These are phyloP conservation scores for Drosophila repleta DNA, from an alignment of 1,140 invertebrate species.

Conservation along the genomic window DNA sequence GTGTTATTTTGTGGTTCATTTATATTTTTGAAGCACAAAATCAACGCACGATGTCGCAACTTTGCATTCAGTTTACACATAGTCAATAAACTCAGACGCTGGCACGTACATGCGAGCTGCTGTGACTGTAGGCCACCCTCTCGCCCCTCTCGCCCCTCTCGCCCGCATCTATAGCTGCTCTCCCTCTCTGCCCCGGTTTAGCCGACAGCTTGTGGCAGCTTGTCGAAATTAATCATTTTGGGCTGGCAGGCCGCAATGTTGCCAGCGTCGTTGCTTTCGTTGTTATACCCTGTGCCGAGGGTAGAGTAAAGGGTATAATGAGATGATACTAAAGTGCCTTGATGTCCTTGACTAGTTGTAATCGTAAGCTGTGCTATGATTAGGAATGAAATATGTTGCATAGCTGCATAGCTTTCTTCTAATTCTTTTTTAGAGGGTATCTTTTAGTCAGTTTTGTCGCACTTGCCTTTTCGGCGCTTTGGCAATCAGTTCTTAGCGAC, in stretches of 20 bases:
- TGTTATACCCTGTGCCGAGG: conserved; percentile 10
- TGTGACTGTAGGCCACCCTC: not conserved
- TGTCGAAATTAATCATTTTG: conserved; percentile 81
- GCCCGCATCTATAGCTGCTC: not conserved
- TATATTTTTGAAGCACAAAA: conserved; percentile 69
- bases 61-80: conserved; percentile 68
- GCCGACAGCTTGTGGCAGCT: conserved; percentile 72
- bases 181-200: not conserved
- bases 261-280: conserved; percentile 9
- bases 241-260: conserved; percentile 60
- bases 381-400: not conserved
- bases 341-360: too few species aligned
- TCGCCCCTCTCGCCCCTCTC: too few species aligned
- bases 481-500: conserved; percentile 64
- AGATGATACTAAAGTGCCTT: not conserved
- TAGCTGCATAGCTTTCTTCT: not conserved
- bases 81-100: conserved; percentile 57
- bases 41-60: conserved; percentile 59
- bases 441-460: not conserved
- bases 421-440: not conserved
- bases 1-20: conserved; percentile 70
- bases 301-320: not conserved
- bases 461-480: conserved; percentile 25
- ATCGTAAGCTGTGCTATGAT: too few species aligned
- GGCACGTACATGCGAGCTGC: conserved; percentile 50